phyloP scores from a whole-genome alignment of 2,888 invertebrate genomes.

The Blera fallax region DNA sequence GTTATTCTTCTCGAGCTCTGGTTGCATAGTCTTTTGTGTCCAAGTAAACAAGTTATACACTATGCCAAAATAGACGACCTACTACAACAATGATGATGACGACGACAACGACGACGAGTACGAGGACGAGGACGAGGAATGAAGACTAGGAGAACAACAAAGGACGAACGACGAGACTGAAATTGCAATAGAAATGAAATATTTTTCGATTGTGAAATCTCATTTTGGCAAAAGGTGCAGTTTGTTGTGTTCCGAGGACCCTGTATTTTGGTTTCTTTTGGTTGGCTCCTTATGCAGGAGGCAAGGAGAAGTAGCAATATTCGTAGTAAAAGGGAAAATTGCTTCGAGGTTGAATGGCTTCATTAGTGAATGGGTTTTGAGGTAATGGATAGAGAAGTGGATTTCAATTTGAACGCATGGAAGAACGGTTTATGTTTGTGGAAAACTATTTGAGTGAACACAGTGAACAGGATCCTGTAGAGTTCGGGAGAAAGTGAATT shows the following conservation, averaged over 20 bases:
- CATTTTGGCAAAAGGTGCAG: conserved; percentile 55
- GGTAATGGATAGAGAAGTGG: not conserved
- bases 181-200: conserved; percentile 60
- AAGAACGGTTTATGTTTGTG: conserved; percentile 10
- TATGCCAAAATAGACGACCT: not conserved
- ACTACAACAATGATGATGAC: conserved; percentile 11
- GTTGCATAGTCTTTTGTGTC: conserved; percentile 27
- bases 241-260: conserved; percentile 11
- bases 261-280: conserved; percentile 5
- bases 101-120: conserved; percentile 1
- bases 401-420: conserved; percentile 28
- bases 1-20: conserved; percentile 24
- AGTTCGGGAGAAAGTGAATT: conserved; percentile 7
- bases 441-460: not conserved
- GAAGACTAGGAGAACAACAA: not conserved
- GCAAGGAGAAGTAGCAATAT: conserved; percentile 13
- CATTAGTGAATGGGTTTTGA: conserved; percentile 19
- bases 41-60: conserved; percentile 29
- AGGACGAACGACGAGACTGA: conserved; percentile 29
- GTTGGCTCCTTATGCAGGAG: not conserved
- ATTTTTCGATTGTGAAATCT: conserved; percentile 52
- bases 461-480: no score
- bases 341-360: conserved; percentile 31
- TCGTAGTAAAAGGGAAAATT: conserved; percentile 16
- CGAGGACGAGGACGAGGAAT: not conserved